These are phyloP conservation scores for Herminia tarsipennalis DNA, from an alignment of 2,888 invertebrate species.

Conservation along the genomic window DNA sequence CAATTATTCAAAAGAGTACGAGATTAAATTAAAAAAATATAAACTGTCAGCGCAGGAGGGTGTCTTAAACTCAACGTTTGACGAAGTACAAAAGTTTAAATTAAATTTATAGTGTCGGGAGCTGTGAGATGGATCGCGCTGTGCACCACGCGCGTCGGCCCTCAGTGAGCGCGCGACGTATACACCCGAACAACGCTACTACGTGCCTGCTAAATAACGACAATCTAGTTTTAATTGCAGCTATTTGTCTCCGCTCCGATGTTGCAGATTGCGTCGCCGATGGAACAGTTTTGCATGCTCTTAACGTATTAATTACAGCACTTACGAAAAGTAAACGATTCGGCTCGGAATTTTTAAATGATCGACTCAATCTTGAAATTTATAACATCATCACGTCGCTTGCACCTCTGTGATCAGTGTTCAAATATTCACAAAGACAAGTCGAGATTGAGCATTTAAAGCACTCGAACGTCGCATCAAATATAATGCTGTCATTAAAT, in stretches of 20 bases:
- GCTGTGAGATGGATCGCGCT: constrained; percentile 51
- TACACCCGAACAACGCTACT: constrained; percentile 7
- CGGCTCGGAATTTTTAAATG: constrained; percentile 9
- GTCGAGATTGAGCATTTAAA: constrained; percentile 24
- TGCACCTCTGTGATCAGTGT: constrained; percentile 29
- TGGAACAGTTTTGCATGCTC: constrained; percentile 43
- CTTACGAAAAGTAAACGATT: constrained; percentile 12
- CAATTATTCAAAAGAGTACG: constrained; percentile 55
- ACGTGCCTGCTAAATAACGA: constrained; percentile 60
- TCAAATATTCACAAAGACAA: constrained; percentile 37
- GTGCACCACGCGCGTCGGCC: constrained; percentile 4
- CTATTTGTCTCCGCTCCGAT: constrained; percentile 56
- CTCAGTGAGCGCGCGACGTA: constrained; percentile 1
- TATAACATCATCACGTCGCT: constrained; percentile 21
- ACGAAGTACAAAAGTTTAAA: constrained; percentile 74
- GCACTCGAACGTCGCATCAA: constrained; percentile 32
- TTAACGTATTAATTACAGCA: constrained; percentile 52
- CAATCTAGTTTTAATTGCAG: constrained; percentile 69
- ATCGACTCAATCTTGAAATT: constrained; percentile 8
- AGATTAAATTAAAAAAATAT: constrained; percentile 65
- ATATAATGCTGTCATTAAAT: constrained; percentile 39
- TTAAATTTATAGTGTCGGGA: constrained; percentile 66
- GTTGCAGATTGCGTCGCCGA: constrained; percentile 50
- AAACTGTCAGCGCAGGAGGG: constrained; percentile 54
- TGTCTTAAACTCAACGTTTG: constrained; percentile 56